Evolutionary conservation across 2,797 vertebrate species (phyloP).

Genomic region (Cryptoblepharus egeriae): DNA sequence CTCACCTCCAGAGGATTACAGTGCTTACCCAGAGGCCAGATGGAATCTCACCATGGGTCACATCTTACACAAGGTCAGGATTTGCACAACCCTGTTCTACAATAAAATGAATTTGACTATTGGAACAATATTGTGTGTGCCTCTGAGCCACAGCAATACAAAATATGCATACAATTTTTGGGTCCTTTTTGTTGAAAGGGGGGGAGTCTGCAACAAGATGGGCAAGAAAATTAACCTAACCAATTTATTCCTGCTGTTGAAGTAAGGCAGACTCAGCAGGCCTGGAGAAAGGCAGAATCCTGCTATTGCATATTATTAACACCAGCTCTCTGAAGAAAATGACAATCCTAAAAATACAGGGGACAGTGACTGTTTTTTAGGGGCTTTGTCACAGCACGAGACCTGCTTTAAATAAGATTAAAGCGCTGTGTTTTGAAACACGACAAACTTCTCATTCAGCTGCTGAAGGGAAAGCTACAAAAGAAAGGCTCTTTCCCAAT

Average conservation of each 20-base stretch:
- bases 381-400: not conserved
- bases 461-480: not conserved
- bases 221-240: not conserved
- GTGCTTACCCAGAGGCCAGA: too few species aligned
- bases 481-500: not conserved
- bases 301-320: not conserved
- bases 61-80: too few species aligned
- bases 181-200: conserved; percentile 1
- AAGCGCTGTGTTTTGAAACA: conserved; percentile 12
- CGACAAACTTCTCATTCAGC: not conserved
- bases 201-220: not conserved
- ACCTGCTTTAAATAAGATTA: not conserved
- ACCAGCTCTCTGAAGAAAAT: conserved; percentile 6
- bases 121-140: not conserved
- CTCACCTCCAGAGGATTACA: too few species aligned
- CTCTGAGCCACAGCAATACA: not conserved
- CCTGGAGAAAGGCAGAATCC: not conserved
- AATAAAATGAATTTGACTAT: not conserved
- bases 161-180: not conserved
- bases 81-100: not conserved
- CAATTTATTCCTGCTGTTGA: not conserved
- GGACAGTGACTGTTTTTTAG: not conserved
- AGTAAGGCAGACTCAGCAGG: not conserved
- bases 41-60: too few species aligned
- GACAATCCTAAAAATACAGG: not conserved